These are phyloP conservation scores for Aythya fuligula DNA, from an alignment of 2,797 vertebrate species.

Conservation along the genomic window DNA sequence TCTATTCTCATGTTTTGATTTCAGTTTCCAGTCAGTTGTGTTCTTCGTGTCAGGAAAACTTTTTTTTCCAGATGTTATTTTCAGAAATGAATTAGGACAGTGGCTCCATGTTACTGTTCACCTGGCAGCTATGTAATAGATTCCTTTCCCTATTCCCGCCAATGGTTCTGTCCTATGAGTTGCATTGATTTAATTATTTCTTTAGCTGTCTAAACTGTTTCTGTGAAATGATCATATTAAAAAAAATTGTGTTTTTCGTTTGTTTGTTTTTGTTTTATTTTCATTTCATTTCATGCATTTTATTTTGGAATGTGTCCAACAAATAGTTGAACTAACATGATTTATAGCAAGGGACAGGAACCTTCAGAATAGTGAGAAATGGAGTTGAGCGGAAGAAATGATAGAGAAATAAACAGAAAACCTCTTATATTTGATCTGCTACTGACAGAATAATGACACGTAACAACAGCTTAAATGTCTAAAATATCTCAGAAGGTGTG, in stretches of 20 bases:
- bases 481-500: constrained; percentile 35
- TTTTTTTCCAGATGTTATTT: neutral
- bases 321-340: neutral
- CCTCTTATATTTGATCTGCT: constrained; percentile 22
- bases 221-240: neutral
- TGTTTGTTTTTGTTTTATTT: neutral
- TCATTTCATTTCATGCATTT: neutral
- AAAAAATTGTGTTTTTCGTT: neutral
- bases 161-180: neutral
- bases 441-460: constrained; percentile 46
- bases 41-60: neutral
- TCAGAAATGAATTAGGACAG: neutral
- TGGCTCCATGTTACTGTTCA: neutral
- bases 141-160: neutral
- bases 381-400: constrained; percentile 21
- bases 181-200: neutral
- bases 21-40: neutral
- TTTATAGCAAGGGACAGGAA: constrained; percentile 6
- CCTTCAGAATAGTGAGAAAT: constrained; percentile 19
- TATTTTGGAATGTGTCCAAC: neutral
- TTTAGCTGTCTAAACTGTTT: neutral
- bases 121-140: neutral
- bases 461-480: constrained; percentile 48
- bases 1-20: neutral
- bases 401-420: constrained; percentile 27